phyloP scores from a whole-genome alignment of 2,113 vertebrate genomes.

The Cyprinodon variegatus region DNA sequence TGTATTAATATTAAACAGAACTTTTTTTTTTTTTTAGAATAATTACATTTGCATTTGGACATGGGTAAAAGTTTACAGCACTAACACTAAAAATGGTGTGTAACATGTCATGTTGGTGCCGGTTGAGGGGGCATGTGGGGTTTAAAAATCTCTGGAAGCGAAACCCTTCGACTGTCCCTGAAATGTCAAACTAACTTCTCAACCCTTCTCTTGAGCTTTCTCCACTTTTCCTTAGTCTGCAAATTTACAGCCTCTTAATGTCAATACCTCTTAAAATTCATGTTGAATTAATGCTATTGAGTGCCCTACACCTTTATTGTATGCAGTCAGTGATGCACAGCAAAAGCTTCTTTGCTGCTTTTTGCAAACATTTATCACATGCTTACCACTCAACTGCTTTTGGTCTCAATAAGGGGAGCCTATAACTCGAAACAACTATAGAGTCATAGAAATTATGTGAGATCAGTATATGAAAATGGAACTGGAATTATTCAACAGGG shows the following conservation, averaged over 20 bases:
- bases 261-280: constrained; percentile 75
- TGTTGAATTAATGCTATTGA: constrained; percentile 74
- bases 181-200: constrained; percentile 32
- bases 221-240: constrained; percentile 29
- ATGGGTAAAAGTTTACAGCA: background rate
- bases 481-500: constrained; percentile 40
- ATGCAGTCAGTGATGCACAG: constrained; percentile 42
- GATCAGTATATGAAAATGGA: constrained; percentile 37
- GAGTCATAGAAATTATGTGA: constrained; percentile 21
- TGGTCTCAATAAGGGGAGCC: constrained; percentile 26
- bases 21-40: too few species aligned
- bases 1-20: background rate
- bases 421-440: constrained; percentile 62
- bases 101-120: constrained; percentile 1
- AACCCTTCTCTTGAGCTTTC: constrained; percentile 36
- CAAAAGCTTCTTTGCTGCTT: constrained; percentile 29
- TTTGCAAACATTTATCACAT: constrained; percentile 9
- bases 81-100: background rate
- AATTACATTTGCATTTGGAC: too few species aligned
- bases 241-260: constrained; percentile 39
- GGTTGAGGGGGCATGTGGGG: background rate
- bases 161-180: constrained; percentile 51
- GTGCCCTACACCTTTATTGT: constrained; percentile 49
- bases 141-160: constrained; percentile 14
- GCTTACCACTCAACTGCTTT: constrained; percentile 14